Base-by-base conservation (phyloP, 2,113 vertebrate genomes). In the Uropsilus gracilis region DNA sequence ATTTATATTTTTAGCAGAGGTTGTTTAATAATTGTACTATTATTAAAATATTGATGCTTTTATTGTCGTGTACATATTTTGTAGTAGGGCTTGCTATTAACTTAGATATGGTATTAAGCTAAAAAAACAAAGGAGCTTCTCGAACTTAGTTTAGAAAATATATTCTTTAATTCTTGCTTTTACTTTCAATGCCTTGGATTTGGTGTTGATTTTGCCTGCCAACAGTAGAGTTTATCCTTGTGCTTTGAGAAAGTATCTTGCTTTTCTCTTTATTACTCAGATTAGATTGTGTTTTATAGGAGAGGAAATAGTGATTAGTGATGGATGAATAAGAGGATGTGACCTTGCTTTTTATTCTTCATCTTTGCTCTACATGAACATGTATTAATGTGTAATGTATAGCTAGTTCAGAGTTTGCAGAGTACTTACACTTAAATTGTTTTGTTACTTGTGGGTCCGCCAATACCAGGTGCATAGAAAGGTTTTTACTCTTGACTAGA, bases 401-500 rank as follows among this genome's bases (percentile, higher is more conserved):
- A 30, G 20, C 57, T 61, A 85, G 46, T 71, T 91, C 53, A 76
- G 37, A 75, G 8, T 84, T 94, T 94, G 69, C 16, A 84, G 69
- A 91, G 50, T 89, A 44, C 24, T 94, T 96, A 64, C 34, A 73
- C 50, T 96, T 91, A 76, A 0, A 22, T 80, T 95, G n/a, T 30
- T 24, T 81, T 96, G 17, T 81, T 92, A 83, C 32, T 90, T 95
- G 24, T 86, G 91, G 84, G 68, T 63, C 95, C 84, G 77, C 22
- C 82, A 83, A 83, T 89, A 91, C 22, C 48, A 86, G 48, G 69
- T 68, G 48, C 87, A 76, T 86, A 90, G 86, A 76, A 90, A 95
- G 39, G 5, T 42, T 88, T 93, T 90, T 93, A 84, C 8, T 96
- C 48, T 82, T 96, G 89, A 83, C 44, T 94, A 96, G 89, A 75